Percentiles rank a stretch among this genome's conserved stretches.
Conservation (phyloP, 2,113 vertebrate species). For the Rana temporaria region DNA sequence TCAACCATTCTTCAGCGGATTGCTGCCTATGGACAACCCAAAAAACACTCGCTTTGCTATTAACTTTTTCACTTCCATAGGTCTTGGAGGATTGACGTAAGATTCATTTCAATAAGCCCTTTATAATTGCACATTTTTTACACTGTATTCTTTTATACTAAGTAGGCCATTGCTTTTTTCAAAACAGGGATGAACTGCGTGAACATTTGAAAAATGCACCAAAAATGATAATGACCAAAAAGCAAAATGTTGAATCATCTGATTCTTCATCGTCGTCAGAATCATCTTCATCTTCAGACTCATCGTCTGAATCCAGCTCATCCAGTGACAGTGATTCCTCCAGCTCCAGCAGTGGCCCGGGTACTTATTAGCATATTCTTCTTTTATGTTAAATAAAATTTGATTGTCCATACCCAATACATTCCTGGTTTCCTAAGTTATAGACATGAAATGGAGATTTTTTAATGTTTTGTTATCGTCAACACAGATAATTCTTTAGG, state of each 20-base stretch:
- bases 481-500: too few species aligned
- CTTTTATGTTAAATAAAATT: too few species aligned
- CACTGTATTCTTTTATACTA: not conserved
- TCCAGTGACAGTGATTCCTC: constrained; percentile 80
- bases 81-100: constrained; percentile 96
- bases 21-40: constrained; percentile 95
- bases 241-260: constrained; percentile 90
- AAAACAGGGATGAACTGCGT: constrained; percentile 90
- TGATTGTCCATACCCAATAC: too few species aligned
- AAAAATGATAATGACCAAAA: constrained; percentile 96
- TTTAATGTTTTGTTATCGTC: too few species aligned
- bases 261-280: constrained; percentile 78
- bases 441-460: too few species aligned
- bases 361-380: constrained; percentile 64
- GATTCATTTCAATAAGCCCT: constrained; percentile 46
- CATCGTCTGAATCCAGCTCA: constrained; percentile 76
- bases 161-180: not conserved
- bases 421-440: too few species aligned
- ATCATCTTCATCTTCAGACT: constrained; percentile 74
- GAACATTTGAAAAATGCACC: constrained; percentile 97
- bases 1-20: constrained; percentile 92
- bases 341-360: constrained; percentile 76
- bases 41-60: constrained; percentile 98
- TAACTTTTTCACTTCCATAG: constrained; percentile 99
- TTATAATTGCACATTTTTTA: not conserved